phyloP scores from a whole-genome alignment of 2,888 invertebrate species.

The Pterostichus niger region DNA sequence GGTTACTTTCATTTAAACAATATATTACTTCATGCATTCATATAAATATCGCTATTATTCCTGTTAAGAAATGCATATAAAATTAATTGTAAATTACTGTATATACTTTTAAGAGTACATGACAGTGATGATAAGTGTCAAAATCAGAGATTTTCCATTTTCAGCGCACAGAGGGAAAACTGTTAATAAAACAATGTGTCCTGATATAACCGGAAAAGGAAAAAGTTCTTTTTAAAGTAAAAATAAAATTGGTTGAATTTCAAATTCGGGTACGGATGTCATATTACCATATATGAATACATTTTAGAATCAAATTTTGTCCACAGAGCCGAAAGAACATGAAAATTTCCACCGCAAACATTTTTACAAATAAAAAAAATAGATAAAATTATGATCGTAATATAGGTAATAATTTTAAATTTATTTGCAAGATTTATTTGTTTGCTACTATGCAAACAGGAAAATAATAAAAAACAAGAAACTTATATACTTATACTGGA shows the following conservation, averaged over 20 bases:
- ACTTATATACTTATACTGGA: too few relatives aligned
- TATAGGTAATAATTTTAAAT: too few relatives aligned
- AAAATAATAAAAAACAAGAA: too few relatives aligned
- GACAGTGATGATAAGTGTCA: background rate
- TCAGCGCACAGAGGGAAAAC: background rate
- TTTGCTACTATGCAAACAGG: too few relatives aligned
- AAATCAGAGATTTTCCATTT: background rate
- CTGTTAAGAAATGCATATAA: background rate
- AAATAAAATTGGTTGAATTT: slow-evolving; percentile 9
- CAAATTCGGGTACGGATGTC: slow-evolving; percentile 3
- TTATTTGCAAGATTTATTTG: too few relatives aligned
- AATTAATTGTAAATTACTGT: background rate
- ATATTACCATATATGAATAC: slow-evolving; percentile 1
- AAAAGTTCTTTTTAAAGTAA: background rate
- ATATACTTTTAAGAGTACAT: background rate
- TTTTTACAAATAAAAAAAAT: too few relatives aligned
- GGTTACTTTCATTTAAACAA: too few relatives aligned
- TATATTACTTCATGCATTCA: too few relatives aligned
- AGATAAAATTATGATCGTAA: too few relatives aligned
- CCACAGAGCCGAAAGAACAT: background rate
- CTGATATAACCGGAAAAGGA: background rate
- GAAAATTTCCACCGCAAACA: background rate
- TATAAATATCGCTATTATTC: too few relatives aligned
- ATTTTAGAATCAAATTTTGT: background rate
- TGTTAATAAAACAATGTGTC: background rate